Conservation (phyloP, 64 coral and sea anemone genomes). For the Stichodactyla mertensii region DNA sequence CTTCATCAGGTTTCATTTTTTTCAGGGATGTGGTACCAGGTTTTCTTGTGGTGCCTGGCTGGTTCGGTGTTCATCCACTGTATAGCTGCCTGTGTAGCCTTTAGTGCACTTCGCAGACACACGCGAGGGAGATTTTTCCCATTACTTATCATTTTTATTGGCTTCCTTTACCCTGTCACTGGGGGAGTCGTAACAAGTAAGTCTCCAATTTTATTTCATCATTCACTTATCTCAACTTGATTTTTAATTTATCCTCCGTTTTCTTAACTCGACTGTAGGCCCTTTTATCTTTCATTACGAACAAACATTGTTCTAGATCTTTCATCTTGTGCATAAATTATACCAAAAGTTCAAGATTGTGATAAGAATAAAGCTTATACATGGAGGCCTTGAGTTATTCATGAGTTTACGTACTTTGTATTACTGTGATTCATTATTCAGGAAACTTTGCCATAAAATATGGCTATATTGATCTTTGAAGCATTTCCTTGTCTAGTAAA, state of each 20-base stretch:
- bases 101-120: slow-evolving; percentile 64
- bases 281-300: background rate
- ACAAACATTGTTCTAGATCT: background rate
- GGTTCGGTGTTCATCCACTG: slow-evolving; percentile 98
- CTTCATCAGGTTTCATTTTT: slow-evolving; percentile 22
- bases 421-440: background rate
- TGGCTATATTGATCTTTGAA: background rate
- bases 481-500: background rate
- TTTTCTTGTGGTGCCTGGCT: slow-evolving; percentile 92
- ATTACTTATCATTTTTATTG: slow-evolving; percentile 74
- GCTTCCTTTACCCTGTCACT: slow-evolving; percentile 91
- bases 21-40: slow-evolving; percentile 97
- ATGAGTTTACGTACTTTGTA: slow-evolving; percentile 5
- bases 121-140: slow-evolving; percentile 82
- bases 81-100: slow-evolving; percentile 83
- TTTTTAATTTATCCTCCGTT: background rate
- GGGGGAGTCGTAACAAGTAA: slow-evolving; percentile 95
- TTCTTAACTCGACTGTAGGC: background rate
- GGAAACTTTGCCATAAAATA: background rate
- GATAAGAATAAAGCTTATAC: background rate
- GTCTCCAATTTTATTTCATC: slow-evolving; percentile 17
- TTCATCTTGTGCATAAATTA: background rate
- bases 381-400: background rate
- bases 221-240: background rate
- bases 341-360: background rate